phyloP scores from a whole-genome alignment of 2,888 invertebrate species.

The Hirtodrosophila histrioides region DNA sequence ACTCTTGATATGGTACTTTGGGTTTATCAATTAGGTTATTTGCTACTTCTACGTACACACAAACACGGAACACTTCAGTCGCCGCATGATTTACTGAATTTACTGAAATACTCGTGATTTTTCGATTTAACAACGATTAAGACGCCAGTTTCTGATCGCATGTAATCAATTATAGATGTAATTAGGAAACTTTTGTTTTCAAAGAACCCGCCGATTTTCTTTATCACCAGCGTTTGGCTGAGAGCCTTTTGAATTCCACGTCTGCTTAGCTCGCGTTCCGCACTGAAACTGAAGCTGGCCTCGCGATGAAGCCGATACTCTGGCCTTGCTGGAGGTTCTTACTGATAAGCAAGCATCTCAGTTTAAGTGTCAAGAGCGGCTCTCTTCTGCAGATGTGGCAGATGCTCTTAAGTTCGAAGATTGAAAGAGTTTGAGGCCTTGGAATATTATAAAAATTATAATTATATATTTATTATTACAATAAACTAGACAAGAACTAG shows the following conservation, averaged over 20 bases:
- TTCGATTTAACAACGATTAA: conserved; percentile 29
- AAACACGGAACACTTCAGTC: conserved; percentile 82
- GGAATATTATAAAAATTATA: conserved; percentile 32
- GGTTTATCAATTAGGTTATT: conserved; percentile 68
- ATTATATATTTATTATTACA: conserved; percentile 47
- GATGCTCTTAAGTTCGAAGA: conserved; percentile 20
- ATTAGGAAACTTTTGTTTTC: conserved; percentile 34
- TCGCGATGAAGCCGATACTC: conserved; percentile 40
- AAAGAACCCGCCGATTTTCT: conserved; percentile 51
- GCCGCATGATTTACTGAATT: conserved; percentile 61
- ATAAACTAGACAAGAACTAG: conserved; percentile 50
- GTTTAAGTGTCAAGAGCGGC: conserved; percentile 35
- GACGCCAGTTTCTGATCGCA: conserved; percentile 11
- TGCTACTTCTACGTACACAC: conserved; percentile 80
- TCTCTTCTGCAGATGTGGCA: conserved; percentile 28
- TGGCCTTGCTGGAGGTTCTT: conserved; percentile 69
- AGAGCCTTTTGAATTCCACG: conserved; percentile 39
- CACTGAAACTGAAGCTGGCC: conserved; percentile 73
- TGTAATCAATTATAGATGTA: conserved; percentile 22
- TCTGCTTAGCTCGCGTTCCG: conserved; percentile 70
- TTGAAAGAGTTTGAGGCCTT: neutral
- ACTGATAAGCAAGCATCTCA: conserved; percentile 56
- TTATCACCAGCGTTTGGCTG: conserved; percentile 46
- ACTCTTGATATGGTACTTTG: conserved; percentile 60
- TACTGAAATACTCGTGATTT: conserved; percentile 10